Evolutionary conservation across 1,140 invertebrate species (phyloP).

Genomic region (Atopsyche davidsoni): DNA sequence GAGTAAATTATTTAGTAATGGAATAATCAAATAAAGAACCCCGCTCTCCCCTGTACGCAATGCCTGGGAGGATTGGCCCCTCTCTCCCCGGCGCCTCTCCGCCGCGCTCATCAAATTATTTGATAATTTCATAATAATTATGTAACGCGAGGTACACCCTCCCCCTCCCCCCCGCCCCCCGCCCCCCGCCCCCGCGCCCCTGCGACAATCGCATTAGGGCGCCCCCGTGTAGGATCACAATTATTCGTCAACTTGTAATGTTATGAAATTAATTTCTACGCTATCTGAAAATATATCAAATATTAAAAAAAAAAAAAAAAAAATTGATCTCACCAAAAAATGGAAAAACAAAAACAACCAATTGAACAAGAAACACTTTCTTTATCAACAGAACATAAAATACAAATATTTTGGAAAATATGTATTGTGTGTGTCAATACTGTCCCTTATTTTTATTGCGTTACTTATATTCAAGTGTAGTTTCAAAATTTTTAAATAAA

Average conservation of each 20-base stretch:
- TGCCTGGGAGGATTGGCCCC: constrained; percentile 24
- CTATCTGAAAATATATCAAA: no score
- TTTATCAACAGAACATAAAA: no score
- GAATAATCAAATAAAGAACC: constrained; percentile 23
- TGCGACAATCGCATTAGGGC: constrained; percentile 30
- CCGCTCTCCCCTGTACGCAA: constrained; percentile 19
- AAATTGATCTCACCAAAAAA: no score
- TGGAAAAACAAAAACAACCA: no score
- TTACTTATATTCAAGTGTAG: no score
- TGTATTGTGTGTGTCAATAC: no score
- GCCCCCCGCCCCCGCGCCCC: constrained; percentile 13
- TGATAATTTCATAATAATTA: constrained; percentile 32
- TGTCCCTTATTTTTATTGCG: constrained; percentile 13
- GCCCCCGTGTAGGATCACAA: background rate
- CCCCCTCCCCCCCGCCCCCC: background rate
- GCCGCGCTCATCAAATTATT: constrained; percentile 30
- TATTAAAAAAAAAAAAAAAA: no score
- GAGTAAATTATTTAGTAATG: constrained; percentile 23
- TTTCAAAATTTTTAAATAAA: no score
- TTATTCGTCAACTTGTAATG: no score
- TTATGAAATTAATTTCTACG: no score
- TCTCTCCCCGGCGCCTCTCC: constrained; percentile 22
- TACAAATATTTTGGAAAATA: no score
- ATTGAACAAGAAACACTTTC: no score
- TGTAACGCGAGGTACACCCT: constrained; percentile 21